Evolutionary conservation across 2,888 invertebrate species (phyloP).

Genomic region (Drosophila pullipes): DNA sequence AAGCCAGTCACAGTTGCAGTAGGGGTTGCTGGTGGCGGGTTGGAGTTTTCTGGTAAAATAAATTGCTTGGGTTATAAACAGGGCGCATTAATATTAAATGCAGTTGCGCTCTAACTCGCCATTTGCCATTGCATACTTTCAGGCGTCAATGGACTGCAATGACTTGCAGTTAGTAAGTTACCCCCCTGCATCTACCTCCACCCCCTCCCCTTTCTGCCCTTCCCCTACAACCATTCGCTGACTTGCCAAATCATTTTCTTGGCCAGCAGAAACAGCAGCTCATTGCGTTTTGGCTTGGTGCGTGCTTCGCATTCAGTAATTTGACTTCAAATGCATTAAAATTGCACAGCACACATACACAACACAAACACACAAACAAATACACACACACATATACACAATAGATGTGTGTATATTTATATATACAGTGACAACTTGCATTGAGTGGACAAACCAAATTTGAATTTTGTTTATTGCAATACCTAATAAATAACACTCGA

Average conservation of each 20-base stretch:
- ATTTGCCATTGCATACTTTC: conserved; percentile 70
- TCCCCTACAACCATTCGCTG: conserved; percentile 22
- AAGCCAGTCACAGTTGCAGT: conserved; percentile 11
- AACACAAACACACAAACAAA: conserved; percentile 1
- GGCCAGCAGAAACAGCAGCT: conserved; percentile 46
- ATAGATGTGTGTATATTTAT: not conserved
- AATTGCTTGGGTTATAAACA: conserved; percentile 79
- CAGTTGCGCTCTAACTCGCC: conserved; percentile 54
- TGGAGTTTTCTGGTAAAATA: conserved; percentile 58
- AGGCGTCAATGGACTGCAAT: conserved; percentile 79
- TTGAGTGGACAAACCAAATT: not conserved
- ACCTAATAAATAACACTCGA: not conserved
- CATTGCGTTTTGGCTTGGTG: conserved; percentile 64
- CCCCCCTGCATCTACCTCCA: not conserved
- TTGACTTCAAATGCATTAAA: conserved; percentile 80
- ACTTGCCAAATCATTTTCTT: conserved; percentile 62
- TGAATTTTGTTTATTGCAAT: no score
- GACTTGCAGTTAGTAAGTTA: conserved; percentile 58
- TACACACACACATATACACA: not conserved
- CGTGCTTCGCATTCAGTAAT: conserved; percentile 77
- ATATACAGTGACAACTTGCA: not conserved
- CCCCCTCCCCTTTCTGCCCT: no score
- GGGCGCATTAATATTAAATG: conserved; percentile 83
- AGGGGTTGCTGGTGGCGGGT: not conserved
- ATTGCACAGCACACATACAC: conserved; percentile 55